Evolutionary conservation across 2,888 invertebrate species (phyloP), one percentile per base, ranked within the genome.

Genomic region (Catocala sponsa): DNA sequence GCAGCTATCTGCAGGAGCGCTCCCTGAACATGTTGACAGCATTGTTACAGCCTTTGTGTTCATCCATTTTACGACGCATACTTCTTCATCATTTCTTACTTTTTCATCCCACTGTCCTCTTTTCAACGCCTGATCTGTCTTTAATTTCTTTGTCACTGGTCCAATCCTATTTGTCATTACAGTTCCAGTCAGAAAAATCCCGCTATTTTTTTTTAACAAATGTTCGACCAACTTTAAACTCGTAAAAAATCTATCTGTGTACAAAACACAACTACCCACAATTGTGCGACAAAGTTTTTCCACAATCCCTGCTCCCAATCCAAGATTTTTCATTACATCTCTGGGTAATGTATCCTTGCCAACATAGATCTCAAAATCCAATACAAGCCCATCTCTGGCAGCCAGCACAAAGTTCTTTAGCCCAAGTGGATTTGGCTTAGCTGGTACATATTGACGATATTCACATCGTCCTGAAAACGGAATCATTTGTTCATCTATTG

Each of bases 391-490:
- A 43, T 70, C 69, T 55, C 62, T 15, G 4, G 70, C 59, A 42
- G 72, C 59, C 7, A 64, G 12, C 12, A 84, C 25, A 71, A 83
- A 80, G 63, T 78, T 82, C 68, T 82, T 83, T 12, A 84, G 57
- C 12, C 80, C 79, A 42, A 78, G 69, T 47, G 78, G 78, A 56
- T 79, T 76, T 33, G 82, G 79, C 63, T 80, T 82, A 12, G 58
- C 46, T 52, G 55, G 67, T n/a, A 46, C 46, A 35, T 62, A 59
- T 56, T 68, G 64, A 6, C 64, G 70, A 69, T 56, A 68, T 46
- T 59, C 15, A 46, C 46, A 46, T 46, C 46, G 46, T 13, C 46
- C 46, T 11, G 46, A 46, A 46, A 79, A 81, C 10, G 77, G 80
- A 11, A 79, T 76, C 71, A 80, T 78, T 53, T 79, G 79, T 50